phyloP scores from a whole-genome alignment of 2,888 invertebrate genomes.

The Omphaloscelis lunosa region DNA sequence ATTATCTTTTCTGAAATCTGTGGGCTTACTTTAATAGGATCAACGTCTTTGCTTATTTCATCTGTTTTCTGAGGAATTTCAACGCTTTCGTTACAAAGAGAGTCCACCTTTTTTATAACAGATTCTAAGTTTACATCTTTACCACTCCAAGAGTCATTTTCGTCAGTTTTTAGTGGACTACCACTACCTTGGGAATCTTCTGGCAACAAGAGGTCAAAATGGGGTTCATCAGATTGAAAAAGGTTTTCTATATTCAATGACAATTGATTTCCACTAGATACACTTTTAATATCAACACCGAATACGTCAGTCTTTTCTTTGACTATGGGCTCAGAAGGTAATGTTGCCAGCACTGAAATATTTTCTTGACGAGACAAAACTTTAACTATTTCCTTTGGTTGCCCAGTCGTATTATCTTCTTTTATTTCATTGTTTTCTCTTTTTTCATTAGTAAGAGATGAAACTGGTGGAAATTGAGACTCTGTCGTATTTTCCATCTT shows the following conservation, averaged over 20 bases:
- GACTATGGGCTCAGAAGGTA: constrained; percentile 28
- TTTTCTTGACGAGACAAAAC: constrained; percentile 41
- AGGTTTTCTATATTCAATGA: constrained; percentile 32
- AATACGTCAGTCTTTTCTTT: constrained; percentile 26
- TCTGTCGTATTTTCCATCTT: constrained; percentile 56
- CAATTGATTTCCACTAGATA: constrained; percentile 34
- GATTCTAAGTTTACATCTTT: constrained; percentile 95
- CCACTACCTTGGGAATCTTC: constrained; percentile 58
- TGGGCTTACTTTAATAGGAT: constrained; percentile 43
- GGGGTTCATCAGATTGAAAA: constrained; percentile 33
- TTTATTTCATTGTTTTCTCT: constrained; percentile 42
- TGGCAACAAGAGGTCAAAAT: constrained; percentile 52
- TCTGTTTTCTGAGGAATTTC: constrained; percentile 73
- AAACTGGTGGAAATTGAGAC: constrained; percentile 33
- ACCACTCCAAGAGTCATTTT: constrained; percentile 94
- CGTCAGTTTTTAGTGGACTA: constrained; percentile 89
- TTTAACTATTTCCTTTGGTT: constrained; percentile 40
- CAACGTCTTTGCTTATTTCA: constrained; percentile 60
- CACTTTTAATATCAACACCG: constrained; percentile 36
- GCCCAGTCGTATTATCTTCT: constrained; percentile 51
- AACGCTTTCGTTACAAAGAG: constrained; percentile 89
- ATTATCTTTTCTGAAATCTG: constrained; percentile 51
- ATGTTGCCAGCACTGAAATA: constrained; percentile 17
- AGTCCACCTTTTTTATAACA: constrained; percentile 95
- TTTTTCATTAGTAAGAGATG: constrained; percentile 28